A percentile compares a stretch with the other conserved stretches of the same genome.
These are phyloP conservation scores for Ochropleura leucogaster DNA, from an alignment of 2,888 invertebrate genomes.

Conservation along the genomic window DNA sequence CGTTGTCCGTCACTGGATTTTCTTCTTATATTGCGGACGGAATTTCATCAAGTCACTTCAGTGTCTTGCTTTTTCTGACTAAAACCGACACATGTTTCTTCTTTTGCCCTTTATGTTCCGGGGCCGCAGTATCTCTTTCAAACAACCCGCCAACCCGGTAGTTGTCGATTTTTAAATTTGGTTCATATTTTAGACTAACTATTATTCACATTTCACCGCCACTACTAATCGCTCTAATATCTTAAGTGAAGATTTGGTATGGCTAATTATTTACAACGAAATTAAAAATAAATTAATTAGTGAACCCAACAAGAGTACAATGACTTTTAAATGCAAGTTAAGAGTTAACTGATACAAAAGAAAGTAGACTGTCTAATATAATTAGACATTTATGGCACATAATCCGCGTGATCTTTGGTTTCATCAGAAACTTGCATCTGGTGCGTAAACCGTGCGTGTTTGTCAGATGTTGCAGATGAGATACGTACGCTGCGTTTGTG, in stretches of 20 bases:
- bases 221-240: neutral
- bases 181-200: too few species aligned
- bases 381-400: slow-evolving; percentile 59
- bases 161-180: too few species aligned
- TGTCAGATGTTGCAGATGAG: slow-evolving; percentile 48
- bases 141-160: too few species aligned
- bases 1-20: too few species aligned
- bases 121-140: too few species aligned
- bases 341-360: slow-evolving; percentile 41
- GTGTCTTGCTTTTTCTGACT: too few species aligned
- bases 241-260: neutral
- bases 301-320: slow-evolving; percentile 7
- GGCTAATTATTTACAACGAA: slow-evolving; percentile 6
- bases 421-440: slow-evolving; percentile 56
- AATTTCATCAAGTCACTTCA: too few species aligned
- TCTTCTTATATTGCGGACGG: too few species aligned
- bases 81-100: too few species aligned
- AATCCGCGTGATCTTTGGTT: slow-evolving; percentile 63
- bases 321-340: slow-evolving; percentile 19
- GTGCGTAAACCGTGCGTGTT: slow-evolving; percentile 57
- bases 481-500: slow-evolving; percentile 37
- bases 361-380: slow-evolving; percentile 54
- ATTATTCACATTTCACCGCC: neutral
- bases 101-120: too few species aligned
- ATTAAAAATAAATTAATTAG: slow-evolving; percentile 16